A percentile compares a stretch with the other conserved stretches of the same genome.
Conservation (phyloP, 2,797 vertebrate genomes). For the Pyrocephalus nanus region DNA sequence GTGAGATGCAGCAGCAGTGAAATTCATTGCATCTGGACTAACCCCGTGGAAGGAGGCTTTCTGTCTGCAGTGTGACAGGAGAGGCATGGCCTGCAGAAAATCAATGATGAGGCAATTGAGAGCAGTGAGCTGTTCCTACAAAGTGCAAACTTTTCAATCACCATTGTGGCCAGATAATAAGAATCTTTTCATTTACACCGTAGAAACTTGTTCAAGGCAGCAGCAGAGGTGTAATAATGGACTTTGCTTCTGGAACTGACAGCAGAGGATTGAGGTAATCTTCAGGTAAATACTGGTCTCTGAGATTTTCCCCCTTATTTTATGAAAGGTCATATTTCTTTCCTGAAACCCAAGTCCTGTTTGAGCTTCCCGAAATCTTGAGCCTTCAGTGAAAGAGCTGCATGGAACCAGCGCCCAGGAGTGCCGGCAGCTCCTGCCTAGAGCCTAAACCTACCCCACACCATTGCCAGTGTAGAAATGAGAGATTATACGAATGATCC, state of each 20-base stretch:
- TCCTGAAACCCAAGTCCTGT: neutral
- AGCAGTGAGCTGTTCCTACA: conserved; percentile 54
- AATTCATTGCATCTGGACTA: neutral
- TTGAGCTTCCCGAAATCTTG: neutral
- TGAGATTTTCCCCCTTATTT: neutral
- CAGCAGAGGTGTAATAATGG: conserved; percentile 45
- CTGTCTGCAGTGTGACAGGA: conserved; percentile 4
- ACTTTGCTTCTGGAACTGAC: conserved; percentile 41
- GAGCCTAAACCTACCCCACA: neutral
- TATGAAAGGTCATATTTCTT: neutral
- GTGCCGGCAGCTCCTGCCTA: neutral
- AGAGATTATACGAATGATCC: neutral
- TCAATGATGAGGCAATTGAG: conserved; percentile 56
- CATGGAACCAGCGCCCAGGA: neutral
- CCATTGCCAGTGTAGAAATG: neutral
- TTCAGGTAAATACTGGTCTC: neutral
- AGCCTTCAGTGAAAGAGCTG: neutral
- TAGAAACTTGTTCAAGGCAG: conserved; percentile 49
- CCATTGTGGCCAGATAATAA: conserved; percentile 47
- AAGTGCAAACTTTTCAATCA: conserved; percentile 58
- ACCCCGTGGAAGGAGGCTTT: neutral
- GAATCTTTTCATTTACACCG: conserved; percentile 37
- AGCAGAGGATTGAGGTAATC: conserved; percentile 36
- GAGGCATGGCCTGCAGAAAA: conserved; percentile 54
- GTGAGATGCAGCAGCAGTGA: neutral